A percentile compares a stretch with the other conserved stretches of the same genome.
Conservation (phyloP, 2,797 vertebrate genomes). For the Malacoraja senta region DNA sequence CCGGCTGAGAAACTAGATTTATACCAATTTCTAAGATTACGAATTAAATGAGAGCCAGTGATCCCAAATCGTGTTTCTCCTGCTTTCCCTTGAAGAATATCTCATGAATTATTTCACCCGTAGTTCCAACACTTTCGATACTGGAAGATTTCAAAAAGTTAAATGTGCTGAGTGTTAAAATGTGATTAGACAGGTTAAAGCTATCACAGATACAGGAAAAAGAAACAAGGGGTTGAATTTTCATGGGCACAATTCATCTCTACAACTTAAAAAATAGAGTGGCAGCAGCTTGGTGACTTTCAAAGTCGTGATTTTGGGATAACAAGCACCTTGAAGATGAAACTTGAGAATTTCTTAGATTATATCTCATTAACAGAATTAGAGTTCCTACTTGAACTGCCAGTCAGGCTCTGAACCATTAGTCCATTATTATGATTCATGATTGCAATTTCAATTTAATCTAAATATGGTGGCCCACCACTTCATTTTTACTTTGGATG, state of each 20-base stretch:
- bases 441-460: conserved; percentile 29
- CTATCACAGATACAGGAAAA: not conserved
- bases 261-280: not conserved
- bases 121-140: not conserved
- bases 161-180: not conserved
- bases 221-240: not conserved
- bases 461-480: not conserved
- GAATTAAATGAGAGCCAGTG: not conserved
- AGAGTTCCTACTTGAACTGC: not conserved
- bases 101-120: not conserved
- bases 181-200: not conserved
- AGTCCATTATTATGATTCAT: conserved; percentile 32
- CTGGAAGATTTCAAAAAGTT: not conserved
- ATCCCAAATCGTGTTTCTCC: not conserved
- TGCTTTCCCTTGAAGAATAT: not conserved
- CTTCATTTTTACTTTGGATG: not conserved
- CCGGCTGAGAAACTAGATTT: too few species aligned
- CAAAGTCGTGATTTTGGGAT: too few species aligned
- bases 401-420: conserved; percentile 9
- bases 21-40: not conserved
- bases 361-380: not conserved
- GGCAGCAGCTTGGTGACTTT: not conserved
- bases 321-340: not conserved
- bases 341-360: not conserved
- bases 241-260: not conserved